Conservation (phyloP, 2,797 vertebrate species). For the Gouania willdenowi region DNA sequence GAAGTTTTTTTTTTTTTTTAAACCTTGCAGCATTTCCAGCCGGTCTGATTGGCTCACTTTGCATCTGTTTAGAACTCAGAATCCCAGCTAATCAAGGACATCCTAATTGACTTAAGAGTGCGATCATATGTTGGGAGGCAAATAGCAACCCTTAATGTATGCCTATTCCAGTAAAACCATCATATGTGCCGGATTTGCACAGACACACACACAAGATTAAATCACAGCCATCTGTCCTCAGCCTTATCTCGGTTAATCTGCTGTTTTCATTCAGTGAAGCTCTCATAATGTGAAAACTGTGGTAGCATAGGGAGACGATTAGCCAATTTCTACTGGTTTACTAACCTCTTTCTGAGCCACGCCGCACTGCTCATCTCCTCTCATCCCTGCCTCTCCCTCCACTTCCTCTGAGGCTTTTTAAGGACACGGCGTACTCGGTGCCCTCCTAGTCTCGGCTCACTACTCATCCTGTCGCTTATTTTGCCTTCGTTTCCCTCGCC, state of each 20-base stretch:
- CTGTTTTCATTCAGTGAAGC: conserved; percentile 56
- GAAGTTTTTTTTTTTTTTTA: not conserved
- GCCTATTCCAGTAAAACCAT: conserved; percentile 30
- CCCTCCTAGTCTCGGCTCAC: conserved; percentile 26
- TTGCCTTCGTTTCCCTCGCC: conserved; percentile 2
- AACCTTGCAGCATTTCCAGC: not conserved
- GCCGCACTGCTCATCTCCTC: conserved; percentile 61
- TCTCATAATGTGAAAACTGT: conserved; percentile 49
- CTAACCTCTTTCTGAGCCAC: conserved; percentile 68
- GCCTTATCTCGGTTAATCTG: conserved; percentile 63
- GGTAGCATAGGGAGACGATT: conserved; percentile 41
- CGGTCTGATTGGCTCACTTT: conserved; percentile 1
- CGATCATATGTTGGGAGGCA: conserved; percentile 21
- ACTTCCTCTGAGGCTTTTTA: conserved; percentile 56
- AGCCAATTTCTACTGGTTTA: conserved; percentile 70
- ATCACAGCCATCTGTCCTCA: conserved; percentile 57
- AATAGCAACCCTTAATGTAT: conserved; percentile 18
- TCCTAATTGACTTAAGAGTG: conserved; percentile 44
- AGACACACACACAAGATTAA: conserved; percentile 46
- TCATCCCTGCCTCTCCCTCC: conserved; percentile 42
- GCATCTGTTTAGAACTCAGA: conserved; percentile 1
- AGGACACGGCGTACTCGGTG: conserved; percentile 59
- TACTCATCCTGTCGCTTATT: conserved; percentile 14
- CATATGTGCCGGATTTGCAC: conserved; percentile 50
- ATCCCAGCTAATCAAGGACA: conserved; percentile 38